These are phyloP conservation scores for Aurelia sp. DNA, from an alignment of 30 jellyfish, hydroid and myxozoan species.

Conservation along the genomic window DNA sequence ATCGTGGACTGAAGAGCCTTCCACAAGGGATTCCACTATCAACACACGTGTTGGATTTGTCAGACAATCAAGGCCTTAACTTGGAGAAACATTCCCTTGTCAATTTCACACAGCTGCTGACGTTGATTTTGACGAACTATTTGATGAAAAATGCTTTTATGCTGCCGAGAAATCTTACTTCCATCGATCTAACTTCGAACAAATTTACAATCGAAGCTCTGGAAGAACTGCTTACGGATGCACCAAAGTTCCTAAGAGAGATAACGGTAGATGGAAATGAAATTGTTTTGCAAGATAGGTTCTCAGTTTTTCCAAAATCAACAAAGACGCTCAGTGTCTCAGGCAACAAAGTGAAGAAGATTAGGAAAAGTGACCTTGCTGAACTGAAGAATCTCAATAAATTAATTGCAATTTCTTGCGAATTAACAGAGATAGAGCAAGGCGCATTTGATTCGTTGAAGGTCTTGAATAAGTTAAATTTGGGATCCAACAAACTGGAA, in stretches of 20 bases:
- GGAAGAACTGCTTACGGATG: neutral
- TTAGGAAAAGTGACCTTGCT: neutral
- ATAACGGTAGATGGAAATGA: neutral
- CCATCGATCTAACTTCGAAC: constrained; percentile 7
- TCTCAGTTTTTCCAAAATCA: neutral
- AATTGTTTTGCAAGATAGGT: no score
- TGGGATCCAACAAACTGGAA: constrained; percentile 21
- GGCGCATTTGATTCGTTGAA: constrained; percentile 31
- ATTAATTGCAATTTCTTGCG: neutral
- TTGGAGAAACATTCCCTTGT: constrained; percentile 10
- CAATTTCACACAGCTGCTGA: constrained; percentile 18
- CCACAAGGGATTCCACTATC: constrained; percentile 22
- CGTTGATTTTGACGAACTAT: constrained; percentile 9
- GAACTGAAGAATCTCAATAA: neutral
- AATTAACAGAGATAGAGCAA: constrained; percentile 6
- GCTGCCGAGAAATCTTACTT: neutral
- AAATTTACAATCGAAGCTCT: neutral
- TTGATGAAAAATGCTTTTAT: neutral
- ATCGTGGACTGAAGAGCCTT: constrained; percentile 5
- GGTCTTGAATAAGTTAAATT: neutral
- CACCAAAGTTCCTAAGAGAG: neutral
- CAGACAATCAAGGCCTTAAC: constrained; percentile 8
- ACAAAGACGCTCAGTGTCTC: neutral
- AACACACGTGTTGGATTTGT: constrained; percentile 14
- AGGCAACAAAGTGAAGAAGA: constrained; percentile 1